Base-by-base conservation (phyloP, 2,113 vertebrate genomes). In the Oostethus manadensis region DNA sequence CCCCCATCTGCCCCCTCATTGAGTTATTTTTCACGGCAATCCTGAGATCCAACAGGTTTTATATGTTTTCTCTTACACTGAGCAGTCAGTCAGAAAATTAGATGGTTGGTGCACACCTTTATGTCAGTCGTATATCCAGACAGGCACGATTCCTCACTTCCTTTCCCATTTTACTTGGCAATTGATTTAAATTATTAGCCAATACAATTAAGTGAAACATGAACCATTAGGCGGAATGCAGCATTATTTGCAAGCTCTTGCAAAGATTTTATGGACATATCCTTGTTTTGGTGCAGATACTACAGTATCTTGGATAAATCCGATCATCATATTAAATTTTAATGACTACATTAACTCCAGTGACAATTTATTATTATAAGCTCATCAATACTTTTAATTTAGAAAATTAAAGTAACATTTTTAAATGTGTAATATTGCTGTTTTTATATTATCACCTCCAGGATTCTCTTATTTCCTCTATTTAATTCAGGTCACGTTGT, bases 71-170 rank as follows among this genome's bases (percentile, higher is more conserved):
- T 59, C 62, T 48, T 75, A 50, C 62, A 55, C 69, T 51, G 72
- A 64, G 66, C 73, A 74, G 70, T 86, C 76, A 71, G 68, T 80
- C 71, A 71, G 77, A 83, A 87, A 85, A 88, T 83, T 56, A 84
- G 78, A 68, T 83, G 80, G 78, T 87, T 84, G 83, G 73, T 73
- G 64, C 77, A 80, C 71, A 60, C 56, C n/a, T 56, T 76, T 55
- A 70, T 76, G 70, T 69, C 59, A 59, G 21, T 47, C 55, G 53
- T 68, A 58, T 56, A 62, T 72, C 38, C 60, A 74, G 59, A 17
- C 17, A 54, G 21, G 50, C 43, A 54, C 26, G 49, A 53, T 43
- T 62, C 43, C 20, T 13, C n/a, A 48, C 18, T 26, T 18, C 43
- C 40, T 63, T 57, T 60, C 55, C 51, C 60, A 38, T 40, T 75